Base-by-base conservation (phyloP, 1,140 invertebrate genomes). In the Colletes latitarsis region DNA sequence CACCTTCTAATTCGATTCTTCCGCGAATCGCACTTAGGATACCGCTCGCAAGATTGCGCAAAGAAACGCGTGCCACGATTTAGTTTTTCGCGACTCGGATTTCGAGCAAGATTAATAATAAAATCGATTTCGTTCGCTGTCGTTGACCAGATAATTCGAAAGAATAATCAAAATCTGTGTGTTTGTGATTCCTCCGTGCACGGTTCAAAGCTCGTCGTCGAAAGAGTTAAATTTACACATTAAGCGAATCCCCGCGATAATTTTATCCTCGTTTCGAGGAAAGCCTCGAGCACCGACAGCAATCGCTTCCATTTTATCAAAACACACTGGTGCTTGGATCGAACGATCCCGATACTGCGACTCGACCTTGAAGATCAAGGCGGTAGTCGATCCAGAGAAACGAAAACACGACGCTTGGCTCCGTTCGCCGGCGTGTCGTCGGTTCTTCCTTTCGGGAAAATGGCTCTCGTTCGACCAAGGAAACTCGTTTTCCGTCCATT, bases 1-100 rank as follows among this genome's bases (percentile, higher is more conserved):
- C 60, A n/a, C 8, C 69, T 77, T 77, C 73, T 82, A 84, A 81
- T 82, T 84, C 72, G 67, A 84, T 76, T 72, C 64, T 84, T 84
- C 79, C 69, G 52, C 79, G 82, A 82, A 84, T 55, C 53, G 41
- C 41, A 41, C 46, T 15, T 53, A 41, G 63, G 55, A 80, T 80
- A 67, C 53, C 55, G 17, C 17, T 17, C 15, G 21, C 14, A 39
- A 68, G 60, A 80, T 53, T 67, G 43, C 46, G 19, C 49, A 15
- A 17, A 17, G 15, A 64, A 64, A 73, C 5, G 49, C 17, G 17
- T 14, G 17, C 6, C 12, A 3, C 76, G 49, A 77, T 60, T 43
- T n/a, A 9, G 52, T 63, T n/a, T 63, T 17, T 30, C 46, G 17
- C 10, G 49, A 8, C 4, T 46, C 55, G 19, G 46, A 8, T 39